Base-by-base conservation (phyloP, 64 coral and sea anemone genomes). In the Dendrophyllia cribrosa region DNA sequence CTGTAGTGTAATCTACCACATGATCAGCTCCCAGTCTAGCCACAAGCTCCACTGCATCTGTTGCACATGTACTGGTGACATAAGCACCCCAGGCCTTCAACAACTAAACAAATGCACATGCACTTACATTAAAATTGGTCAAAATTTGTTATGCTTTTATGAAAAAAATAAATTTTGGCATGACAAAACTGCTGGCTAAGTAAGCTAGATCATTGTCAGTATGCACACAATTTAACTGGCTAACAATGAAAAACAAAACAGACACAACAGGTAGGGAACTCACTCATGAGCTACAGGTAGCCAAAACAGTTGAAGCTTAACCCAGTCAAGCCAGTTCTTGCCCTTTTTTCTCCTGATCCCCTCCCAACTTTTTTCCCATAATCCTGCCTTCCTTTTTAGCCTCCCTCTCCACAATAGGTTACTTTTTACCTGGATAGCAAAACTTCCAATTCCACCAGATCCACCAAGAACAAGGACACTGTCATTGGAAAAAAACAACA, bases 11-110 rank as follows among this genome's bases (percentile, higher is more conserved):
- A 80, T 95, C 96, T 6, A 98, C 52, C 43, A 95, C 93, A 86
- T 63, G 43, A 83, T 98, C 96, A 46, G 96, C 93, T 52, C 96
- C 96, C 25, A 98, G 65, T 50, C 89, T 91, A 23, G 58, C 16
- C 19, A 98, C 96, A 75, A 98, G 96, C 2, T 88, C 78, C 46
- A 95, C 43, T 23, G 96, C 96, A 89, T 95, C 96, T 92, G 89
- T 73, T 23, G 89, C 63, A 56, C 96, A 98, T 10, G 96, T 92
- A 7, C 73, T 92, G 19, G 86, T 92, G 50, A 98, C 96, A 68
- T 85, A 66, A 9, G 96, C 96, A 48, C 96, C 96, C 93, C 93
- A 98, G 16, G 93, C 96, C 76, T 98, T 98, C 77, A 98, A 61
- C 23, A 98, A 22, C 96, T 98, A 23, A 23, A 12, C 60, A 2